Percentiles rank a stretch among this genome's conserved stretches.
phyloP scores from a whole-genome alignment of 2,113 vertebrate species.

The Toxostoma redivivum region DNA sequence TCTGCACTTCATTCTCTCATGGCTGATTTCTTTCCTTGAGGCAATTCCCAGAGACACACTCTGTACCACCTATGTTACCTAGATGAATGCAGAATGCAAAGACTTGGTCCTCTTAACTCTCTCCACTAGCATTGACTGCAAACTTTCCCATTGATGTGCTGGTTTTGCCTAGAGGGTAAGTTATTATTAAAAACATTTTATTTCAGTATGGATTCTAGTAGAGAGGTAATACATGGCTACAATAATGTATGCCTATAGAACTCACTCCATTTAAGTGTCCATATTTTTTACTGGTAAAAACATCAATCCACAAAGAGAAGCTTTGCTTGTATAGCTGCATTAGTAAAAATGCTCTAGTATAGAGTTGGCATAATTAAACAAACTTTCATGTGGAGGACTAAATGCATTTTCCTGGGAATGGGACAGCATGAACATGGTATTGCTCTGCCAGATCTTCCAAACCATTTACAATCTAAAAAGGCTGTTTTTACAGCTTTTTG shows the following conservation, averaged over 20 bases:
- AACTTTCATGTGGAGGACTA: not conserved
- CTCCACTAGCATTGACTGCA: not conserved
- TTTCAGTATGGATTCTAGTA: not conserved
- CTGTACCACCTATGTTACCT: not conserved
- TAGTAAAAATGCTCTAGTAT: not conserved
- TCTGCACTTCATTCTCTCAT: not conserved
- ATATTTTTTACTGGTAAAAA: not conserved
- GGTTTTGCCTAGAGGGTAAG: not conserved
- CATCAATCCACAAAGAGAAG: not conserved
- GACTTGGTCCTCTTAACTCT: rapidly evolving
- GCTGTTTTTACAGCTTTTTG: not conserved
- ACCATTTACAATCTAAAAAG: not conserved
- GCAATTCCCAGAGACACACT: not conserved
- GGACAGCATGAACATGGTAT: not conserved
- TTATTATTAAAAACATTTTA: not conserved
- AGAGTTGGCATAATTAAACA: not conserved
- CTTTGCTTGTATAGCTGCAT: not conserved
- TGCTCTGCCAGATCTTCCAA: not conserved
- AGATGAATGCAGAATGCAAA: not conserved
- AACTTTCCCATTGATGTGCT: not conserved
- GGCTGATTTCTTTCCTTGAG: not conserved
- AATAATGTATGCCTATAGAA: not conserved
- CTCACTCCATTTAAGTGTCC: not conserved
- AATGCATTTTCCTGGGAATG: not conserved
- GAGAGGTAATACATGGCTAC: not conserved